Evolutionary conservation across 2,888 invertebrate species (phyloP).

Genomic region (Buathra laborator): DNA sequence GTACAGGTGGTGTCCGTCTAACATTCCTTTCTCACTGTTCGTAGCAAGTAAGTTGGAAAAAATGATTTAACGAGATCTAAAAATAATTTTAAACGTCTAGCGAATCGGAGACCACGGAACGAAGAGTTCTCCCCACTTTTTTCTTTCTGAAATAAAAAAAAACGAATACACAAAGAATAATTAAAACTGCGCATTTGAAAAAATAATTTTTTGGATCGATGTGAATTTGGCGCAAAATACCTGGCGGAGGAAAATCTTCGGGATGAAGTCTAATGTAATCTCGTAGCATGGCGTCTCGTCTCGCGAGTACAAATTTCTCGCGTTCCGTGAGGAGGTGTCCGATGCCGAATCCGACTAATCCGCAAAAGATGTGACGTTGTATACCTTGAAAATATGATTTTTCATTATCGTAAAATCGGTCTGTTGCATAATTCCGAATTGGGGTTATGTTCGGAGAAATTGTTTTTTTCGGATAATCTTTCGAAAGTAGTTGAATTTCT

Average conservation of each 20-base stretch:
- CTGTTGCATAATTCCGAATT: conserved; percentile 56
- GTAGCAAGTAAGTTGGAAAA: conserved; percentile 47
- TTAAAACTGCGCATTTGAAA: neutral
- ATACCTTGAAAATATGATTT: conserved; percentile 70
- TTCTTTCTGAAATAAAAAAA: conserved; percentile 71
- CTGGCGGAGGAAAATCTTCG: conserved; percentile 80
- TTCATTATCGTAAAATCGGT: neutral
- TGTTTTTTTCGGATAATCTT: neutral
- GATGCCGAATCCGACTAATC: conserved; percentile 43
- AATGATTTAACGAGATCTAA: conserved; percentile 58
- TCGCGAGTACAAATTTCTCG: conserved; percentile 47
- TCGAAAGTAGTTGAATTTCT: neutral
- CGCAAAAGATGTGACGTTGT: conserved; percentile 56
- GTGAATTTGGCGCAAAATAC: conserved; percentile 66
- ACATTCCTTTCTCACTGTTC: conserved; percentile 22
- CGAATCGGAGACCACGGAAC: conserved; percentile 77
- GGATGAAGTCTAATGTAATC: conserved; percentile 81
- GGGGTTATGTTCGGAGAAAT: conserved; percentile 32
- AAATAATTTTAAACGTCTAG: conserved; percentile 71
- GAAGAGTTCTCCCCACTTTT: conserved; percentile 75
- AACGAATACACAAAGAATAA: neutral
- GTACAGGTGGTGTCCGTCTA: conserved; percentile 61
- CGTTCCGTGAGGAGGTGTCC: conserved; percentile 53
- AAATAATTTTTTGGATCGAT: neutral
- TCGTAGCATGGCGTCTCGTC: conserved; percentile 75